Conservation (phyloP, 2,113 vertebrate species). For the Chloroceryle aenea region DNA sequence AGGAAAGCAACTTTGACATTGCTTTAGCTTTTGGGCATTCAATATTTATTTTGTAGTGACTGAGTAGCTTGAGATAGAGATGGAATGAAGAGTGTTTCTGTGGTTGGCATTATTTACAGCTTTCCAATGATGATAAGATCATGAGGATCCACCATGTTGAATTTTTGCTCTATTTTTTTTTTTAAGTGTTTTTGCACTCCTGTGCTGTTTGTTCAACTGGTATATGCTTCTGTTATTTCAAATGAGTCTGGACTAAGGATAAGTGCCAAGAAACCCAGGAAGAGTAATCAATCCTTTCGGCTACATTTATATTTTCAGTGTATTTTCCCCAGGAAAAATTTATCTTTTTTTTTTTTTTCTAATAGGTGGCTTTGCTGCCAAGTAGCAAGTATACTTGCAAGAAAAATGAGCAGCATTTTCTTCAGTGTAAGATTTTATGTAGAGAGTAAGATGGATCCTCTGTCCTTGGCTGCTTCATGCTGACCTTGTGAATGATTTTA, state of each 20-base stretch:
- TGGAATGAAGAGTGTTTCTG: not conserved
- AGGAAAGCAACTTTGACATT: not conserved
- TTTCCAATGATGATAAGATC: not conserved
- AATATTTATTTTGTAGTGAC: not conserved
- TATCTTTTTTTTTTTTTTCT: not conserved
- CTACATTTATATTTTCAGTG: not conserved
- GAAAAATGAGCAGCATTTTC: not conserved
- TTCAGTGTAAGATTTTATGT: not conserved
- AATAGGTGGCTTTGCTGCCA: not conserved
- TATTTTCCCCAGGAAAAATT: slow-evolving; percentile 14
- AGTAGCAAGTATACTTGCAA: not conserved
- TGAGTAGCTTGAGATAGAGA: not conserved
- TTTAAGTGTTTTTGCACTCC: not conserved
- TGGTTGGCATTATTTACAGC: not conserved
- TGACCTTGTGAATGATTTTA: not conserved
- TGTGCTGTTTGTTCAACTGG: not conserved
- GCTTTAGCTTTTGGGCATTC: not conserved
- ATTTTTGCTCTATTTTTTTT: not conserved
- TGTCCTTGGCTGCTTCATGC: not conserved
- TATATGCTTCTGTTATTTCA: not conserved
- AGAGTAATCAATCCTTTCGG: not conserved
- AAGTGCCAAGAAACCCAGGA: not conserved
- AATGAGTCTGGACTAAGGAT: not conserved
- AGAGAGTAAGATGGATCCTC: not conserved
- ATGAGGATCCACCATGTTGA: not conserved